phyloP scores from a whole-genome alignment of 2,888 invertebrate genomes.

The Agonopterix arenella region DNA sequence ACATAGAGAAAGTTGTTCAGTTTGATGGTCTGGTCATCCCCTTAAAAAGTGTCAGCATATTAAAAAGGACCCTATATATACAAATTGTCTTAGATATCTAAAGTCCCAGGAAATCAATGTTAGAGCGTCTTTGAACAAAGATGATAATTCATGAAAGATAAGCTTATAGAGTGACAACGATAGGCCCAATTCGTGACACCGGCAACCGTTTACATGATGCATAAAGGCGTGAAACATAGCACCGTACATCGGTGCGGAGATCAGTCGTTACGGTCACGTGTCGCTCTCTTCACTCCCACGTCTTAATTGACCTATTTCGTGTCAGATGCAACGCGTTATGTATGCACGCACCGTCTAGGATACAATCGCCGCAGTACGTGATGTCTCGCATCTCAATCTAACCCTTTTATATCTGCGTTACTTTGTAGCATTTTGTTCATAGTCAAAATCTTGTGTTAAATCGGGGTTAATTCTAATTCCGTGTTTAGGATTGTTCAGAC shows the following conservation, averaged over 20 bases:
- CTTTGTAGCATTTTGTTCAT: not conserved
- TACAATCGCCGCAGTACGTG: constrained; percentile 70
- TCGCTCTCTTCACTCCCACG: constrained; percentile 63
- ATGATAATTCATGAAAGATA: too few species aligned
- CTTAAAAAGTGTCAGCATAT: too few species aligned
- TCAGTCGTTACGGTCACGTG: constrained; percentile 73
- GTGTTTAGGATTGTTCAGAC: too few species aligned
- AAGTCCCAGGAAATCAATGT: too few species aligned
- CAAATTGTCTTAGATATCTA: too few species aligned
- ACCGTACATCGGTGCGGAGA: constrained; percentile 48
- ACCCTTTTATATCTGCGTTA: too few species aligned
- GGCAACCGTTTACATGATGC: constrained; percentile 34
- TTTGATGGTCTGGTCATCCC: too few species aligned
- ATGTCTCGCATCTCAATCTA: constrained; percentile 26
- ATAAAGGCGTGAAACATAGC: constrained; percentile 67
- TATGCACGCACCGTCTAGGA: constrained; percentile 56
- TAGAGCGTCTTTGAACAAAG: too few species aligned
- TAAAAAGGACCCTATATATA: too few species aligned
- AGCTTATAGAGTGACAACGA: too few species aligned
- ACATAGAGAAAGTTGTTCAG: too few species aligned
- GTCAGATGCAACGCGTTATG: constrained; percentile 45
- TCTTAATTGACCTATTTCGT: constrained; percentile 76
- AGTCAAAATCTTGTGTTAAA: not conserved
- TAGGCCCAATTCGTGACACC: constrained; percentile 24
- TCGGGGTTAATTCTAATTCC: too few species aligned